phyloP scores from a whole-genome alignment of 2,888 invertebrate species.

The Troilus luridus region DNA sequence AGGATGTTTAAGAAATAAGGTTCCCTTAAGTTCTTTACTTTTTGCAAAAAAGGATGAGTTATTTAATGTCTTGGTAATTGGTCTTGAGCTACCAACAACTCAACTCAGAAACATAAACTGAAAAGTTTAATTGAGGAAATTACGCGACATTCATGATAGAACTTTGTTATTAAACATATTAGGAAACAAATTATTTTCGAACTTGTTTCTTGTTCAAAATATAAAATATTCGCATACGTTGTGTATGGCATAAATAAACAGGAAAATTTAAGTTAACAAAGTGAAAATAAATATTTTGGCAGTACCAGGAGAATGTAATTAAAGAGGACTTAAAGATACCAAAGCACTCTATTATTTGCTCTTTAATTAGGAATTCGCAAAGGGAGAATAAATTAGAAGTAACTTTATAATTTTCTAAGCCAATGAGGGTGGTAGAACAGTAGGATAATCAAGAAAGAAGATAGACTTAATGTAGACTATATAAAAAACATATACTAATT shows the following conservation, averaged over 20 bases:
- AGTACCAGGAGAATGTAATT: neutral
- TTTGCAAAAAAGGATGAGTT: slow-evolving; percentile 3
- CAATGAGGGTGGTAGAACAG: neutral
- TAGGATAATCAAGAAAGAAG: neutral
- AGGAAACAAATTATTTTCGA: neutral
- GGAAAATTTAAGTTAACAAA: neutral
- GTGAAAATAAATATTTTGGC: neutral
- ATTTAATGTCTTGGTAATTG: slow-evolving; percentile 32
- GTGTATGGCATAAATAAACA: neutral
- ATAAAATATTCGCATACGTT: too few relatives aligned
- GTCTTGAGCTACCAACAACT: neutral
- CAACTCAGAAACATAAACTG: neutral
- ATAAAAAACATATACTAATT: too few relatives aligned
- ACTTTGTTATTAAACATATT: neutral
- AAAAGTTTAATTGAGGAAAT: neutral
- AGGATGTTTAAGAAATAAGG: neutral
- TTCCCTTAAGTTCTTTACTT: slow-evolving; percentile 8
- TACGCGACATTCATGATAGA: neutral
- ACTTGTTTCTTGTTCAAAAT: too few relatives aligned
- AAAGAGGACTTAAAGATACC: neutral
- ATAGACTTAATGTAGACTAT: neutral
- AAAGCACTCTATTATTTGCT: neutral
- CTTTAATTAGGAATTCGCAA: neutral
- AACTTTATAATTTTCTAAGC: neutral
- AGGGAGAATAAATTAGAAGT: neutral